phyloP scores from a whole-genome alignment of 2,113 vertebrate species.

The Microtus montanus region DNA sequence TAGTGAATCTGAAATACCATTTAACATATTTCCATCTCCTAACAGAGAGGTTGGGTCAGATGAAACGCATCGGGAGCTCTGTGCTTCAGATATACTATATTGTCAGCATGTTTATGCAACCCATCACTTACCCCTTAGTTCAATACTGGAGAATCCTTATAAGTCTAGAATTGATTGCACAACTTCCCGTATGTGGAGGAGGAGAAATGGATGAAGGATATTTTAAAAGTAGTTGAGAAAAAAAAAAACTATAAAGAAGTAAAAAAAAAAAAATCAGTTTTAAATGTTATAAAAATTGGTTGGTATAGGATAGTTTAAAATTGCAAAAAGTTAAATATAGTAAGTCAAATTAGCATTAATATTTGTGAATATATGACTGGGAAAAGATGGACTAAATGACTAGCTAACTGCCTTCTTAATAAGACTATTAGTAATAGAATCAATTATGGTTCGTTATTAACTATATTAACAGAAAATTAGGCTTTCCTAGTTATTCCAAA shows the following conservation, averaged over 20 bases:
- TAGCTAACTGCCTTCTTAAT: constrained; percentile 65
- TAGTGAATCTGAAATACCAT: constrained; percentile 30
- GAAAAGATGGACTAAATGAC: constrained; percentile 64
- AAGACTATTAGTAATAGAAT: constrained; percentile 72
- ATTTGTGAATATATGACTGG: constrained; percentile 59
- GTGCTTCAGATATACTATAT: background rate
- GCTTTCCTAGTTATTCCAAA: constrained; percentile 61
- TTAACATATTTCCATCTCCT: background rate
- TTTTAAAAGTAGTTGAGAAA: background rate
- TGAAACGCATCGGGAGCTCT: background rate
- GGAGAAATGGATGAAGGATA: background rate
- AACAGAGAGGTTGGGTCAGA: background rate
- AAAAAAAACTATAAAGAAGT: constrained; percentile 33
- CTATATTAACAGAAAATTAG: constrained; percentile 77
- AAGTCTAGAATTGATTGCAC: background rate
- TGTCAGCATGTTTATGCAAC: background rate
- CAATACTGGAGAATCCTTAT: background rate
- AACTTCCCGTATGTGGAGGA: constrained; percentile 38
- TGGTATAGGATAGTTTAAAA: constrained; percentile 57
- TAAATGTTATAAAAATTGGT: constrained; percentile 48
- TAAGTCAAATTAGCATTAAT: constrained; percentile 71
- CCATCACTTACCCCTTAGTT: background rate
- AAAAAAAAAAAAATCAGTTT: background rate
- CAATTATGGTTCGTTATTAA: constrained; percentile 76
- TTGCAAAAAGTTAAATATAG: constrained; percentile 42